Evolutionary conservation across 2,888 invertebrate genomes (phyloP).

Genomic region (Notocelia uddmanniana): DNA sequence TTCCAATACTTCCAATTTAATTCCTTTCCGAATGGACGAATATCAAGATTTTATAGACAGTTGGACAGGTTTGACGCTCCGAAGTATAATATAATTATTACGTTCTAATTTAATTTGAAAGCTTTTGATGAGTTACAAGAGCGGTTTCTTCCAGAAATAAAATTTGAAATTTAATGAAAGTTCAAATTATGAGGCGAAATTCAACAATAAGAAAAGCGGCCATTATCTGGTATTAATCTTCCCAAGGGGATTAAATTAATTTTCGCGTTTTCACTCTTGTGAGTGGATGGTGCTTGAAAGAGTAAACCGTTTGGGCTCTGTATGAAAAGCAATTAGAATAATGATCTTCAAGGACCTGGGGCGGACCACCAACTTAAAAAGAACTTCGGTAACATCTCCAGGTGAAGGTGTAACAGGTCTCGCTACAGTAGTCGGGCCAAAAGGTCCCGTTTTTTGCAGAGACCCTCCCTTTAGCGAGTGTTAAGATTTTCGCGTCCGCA

Average conservation of each 20-base stretch:
- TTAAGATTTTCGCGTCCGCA: slow-evolving; percentile 64
- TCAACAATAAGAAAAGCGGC: slow-evolving; percentile 49
- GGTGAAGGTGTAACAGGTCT: not conserved
- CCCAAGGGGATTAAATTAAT: slow-evolving; percentile 78
- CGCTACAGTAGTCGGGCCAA: slow-evolving; percentile 26
- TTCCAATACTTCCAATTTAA: slow-evolving; percentile 17
- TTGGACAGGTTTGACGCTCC: slow-evolving; percentile 23
- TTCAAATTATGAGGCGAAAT: slow-evolving; percentile 42
- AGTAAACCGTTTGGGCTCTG: slow-evolving; percentile 71
- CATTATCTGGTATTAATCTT: slow-evolving; percentile 72
- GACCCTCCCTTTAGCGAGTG: slow-evolving; percentile 54
- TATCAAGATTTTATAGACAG: slow-evolving; percentile 22
- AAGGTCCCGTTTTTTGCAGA: slow-evolving; percentile 50
- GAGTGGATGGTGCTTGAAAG: slow-evolving; percentile 74
- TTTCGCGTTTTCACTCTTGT: slow-evolving; percentile 73
- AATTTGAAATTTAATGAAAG: slow-evolving; percentile 40
- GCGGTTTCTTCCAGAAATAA: slow-evolving; percentile 30
- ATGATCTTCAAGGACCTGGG: slow-evolving; percentile 75
- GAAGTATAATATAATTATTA: slow-evolving; percentile 32
- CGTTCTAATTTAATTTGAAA: slow-evolving; percentile 37
- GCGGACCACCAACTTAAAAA: slow-evolving; percentile 50
- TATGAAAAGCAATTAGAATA: slow-evolving; percentile 79
- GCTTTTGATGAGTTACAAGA: slow-evolving; percentile 31
- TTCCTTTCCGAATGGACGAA: slow-evolving; percentile 15
- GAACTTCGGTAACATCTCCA: slow-evolving; percentile 45